Conservation (phyloP, 2,888 invertebrate genomes). For the Caenorhabditis sp. region DNA sequence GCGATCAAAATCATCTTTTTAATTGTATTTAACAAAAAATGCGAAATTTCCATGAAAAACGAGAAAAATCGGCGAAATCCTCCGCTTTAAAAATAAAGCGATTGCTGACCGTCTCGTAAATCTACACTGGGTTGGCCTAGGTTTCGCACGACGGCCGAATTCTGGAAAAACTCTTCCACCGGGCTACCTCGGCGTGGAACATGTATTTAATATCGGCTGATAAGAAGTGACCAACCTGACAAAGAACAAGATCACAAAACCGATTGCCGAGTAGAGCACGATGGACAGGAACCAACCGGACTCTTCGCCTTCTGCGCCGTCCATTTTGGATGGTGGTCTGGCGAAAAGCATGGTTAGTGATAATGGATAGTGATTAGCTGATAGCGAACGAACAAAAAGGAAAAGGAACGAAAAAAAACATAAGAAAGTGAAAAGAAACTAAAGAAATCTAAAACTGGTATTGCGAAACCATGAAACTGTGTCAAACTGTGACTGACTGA, state of each 20-base stretch:
- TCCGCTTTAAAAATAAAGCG: too few species aligned
- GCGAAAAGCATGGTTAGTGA: slow-evolving; percentile 4
- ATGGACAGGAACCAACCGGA: slow-evolving; percentile 42
- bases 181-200: too few species aligned
- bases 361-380: background rate
- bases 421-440: background rate
- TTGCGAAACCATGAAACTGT: slow-evolving; percentile 26
- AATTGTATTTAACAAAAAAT: too few species aligned
- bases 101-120: too few species aligned
- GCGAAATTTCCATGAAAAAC: too few species aligned
- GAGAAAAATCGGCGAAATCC: too few species aligned
- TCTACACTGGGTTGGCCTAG: too few species aligned
- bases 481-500: slow-evolving; percentile 11
- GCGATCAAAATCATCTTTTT: too few species aligned
- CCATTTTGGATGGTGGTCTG: slow-evolving; percentile 29
- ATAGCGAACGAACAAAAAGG: background rate
- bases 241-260: slow-evolving; percentile 38
- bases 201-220: background rate
- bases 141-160: too few species aligned
- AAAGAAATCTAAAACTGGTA: slow-evolving; percentile 42
- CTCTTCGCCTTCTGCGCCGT: slow-evolving; percentile 46
- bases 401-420: background rate
- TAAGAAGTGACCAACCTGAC: slow-evolving; percentile 41
- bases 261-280: slow-evolving; percentile 27
- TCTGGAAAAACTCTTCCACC: too few species aligned